Evolutionary conservation across 35 echinoderm and acorn worm species (phyloP).

Genomic region (Apostichopus parvimensis): DNA sequence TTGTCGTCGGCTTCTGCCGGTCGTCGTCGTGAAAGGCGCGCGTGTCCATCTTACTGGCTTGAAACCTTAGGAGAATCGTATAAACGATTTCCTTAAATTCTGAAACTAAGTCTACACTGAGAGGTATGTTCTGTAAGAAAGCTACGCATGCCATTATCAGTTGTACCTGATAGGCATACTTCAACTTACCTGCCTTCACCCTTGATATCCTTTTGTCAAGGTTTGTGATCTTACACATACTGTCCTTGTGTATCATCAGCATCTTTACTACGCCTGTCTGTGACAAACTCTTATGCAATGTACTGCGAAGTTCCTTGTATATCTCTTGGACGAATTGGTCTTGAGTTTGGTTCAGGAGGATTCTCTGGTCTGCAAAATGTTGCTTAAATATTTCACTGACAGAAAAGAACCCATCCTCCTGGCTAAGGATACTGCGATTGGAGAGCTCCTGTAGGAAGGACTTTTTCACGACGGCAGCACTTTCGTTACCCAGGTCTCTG

Average conservation of each 20-base stretch:
- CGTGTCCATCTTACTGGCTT: background rate
- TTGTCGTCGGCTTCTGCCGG: background rate
- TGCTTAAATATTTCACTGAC: conserved; percentile 13
- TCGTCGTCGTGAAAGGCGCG: background rate
- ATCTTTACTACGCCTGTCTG: background rate
- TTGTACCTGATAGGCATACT: background rate
- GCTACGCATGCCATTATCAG: conserved; percentile 1
- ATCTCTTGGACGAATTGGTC: conserved; percentile 2
- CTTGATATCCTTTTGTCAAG: background rate
- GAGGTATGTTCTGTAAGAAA: conserved; percentile 31
- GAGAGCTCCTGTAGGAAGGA: background rate
- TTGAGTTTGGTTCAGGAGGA: background rate
- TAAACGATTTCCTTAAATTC: conserved; percentile 6
- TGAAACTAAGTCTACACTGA: background rate
- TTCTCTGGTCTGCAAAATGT: background rate
- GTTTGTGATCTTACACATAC: background rate
- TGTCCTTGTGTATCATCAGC: background rate
- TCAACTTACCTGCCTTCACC: background rate
- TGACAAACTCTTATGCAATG: background rate
- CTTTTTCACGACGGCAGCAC: background rate
- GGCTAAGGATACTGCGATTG: conserved; percentile 6
- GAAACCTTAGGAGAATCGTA: background rate
- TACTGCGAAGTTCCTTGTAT: background rate
- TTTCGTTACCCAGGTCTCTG: background rate
- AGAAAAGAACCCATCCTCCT: conserved; percentile 25